Conservation (phyloP, 1,140 invertebrate species). For the Lucilia cuprina region DNA sequence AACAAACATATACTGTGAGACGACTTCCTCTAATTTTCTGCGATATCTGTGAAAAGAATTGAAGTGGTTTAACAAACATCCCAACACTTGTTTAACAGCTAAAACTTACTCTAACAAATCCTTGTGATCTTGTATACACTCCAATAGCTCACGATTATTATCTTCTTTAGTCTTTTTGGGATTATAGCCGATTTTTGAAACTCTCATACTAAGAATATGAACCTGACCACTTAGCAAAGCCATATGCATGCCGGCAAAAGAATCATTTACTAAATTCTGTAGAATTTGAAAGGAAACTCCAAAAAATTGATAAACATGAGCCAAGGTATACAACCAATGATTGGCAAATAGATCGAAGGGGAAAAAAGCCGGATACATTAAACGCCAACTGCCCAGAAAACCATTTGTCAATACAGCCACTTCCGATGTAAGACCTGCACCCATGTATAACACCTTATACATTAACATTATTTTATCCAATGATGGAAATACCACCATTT, state of each 20-base stretch:
- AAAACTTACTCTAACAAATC: slow-evolving; percentile 32
- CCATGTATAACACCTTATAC: slow-evolving; percentile 29
- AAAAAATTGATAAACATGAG: slow-evolving; percentile 35
- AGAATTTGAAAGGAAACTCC: slow-evolving; percentile 13
- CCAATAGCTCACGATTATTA: slow-evolving; percentile 3
- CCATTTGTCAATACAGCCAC: slow-evolving; percentile 7
- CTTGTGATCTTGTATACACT: slow-evolving; percentile 27
- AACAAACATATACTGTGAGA: slow-evolving; percentile 42
- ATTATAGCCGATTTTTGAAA: slow-evolving; percentile 36
- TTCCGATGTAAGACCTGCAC: slow-evolving; percentile 12
- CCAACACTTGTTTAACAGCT: slow-evolving; percentile 41
- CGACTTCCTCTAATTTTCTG: slow-evolving; percentile 36
- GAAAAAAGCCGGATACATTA: slow-evolving; percentile 38
- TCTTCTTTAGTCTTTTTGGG: not conserved
- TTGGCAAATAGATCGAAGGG: slow-evolving; percentile 34
- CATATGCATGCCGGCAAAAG: slow-evolving; percentile 35
- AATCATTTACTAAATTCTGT: slow-evolving; percentile 35
- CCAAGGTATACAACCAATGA: not conserved
- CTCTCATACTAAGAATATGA: slow-evolving; percentile 18
- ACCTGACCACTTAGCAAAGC: slow-evolving; percentile 28
- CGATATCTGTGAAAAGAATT: slow-evolving; percentile 40
- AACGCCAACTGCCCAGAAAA: slow-evolving; percentile 24
- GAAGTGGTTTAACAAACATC: not conserved
- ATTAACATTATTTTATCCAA: not conserved
- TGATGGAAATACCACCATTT: not conserved